Evolutionary conservation across 2,113 vertebrate genomes (phyloP).

Genomic region (Paraplagusia blochii): DNA sequence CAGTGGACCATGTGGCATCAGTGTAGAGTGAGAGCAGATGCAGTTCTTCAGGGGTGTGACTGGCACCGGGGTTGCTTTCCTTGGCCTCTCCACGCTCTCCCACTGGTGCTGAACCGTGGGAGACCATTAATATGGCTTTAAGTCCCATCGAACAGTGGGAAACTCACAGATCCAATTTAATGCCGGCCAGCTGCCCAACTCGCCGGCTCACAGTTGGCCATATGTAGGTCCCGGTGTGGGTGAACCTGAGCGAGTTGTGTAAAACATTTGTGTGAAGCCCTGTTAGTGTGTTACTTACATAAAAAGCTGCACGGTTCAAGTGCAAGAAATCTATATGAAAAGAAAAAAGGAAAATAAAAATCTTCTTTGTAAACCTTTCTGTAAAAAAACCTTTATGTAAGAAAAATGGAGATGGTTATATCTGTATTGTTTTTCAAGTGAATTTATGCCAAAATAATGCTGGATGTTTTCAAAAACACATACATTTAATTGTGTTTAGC

Average conservation of each 20-base stretch:
- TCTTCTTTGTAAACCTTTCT: no score
- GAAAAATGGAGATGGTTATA: no score
- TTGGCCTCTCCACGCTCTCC: slow-evolving; percentile 69
- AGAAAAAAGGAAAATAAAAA: no score
- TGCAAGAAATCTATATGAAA: no score
- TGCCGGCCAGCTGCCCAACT: slow-evolving; percentile 75
- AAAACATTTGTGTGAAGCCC: slow-evolving; percentile 21
- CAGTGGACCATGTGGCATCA: slow-evolving; percentile 52
- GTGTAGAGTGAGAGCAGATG: slow-evolving; percentile 64
- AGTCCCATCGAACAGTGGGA: slow-evolving; percentile 71
- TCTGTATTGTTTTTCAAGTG: no score
- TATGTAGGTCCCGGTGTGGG: slow-evolving; percentile 51
- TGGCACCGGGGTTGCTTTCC: slow-evolving; percentile 67
- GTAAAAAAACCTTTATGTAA: no score
- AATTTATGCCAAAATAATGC: no score
- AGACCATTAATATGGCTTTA: slow-evolving; percentile 75
- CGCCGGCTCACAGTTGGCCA: slow-evolving; percentile 55
- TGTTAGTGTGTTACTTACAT: slow-evolving; percentile 41
- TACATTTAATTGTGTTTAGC: no score
- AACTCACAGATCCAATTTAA: slow-evolving; percentile 77
- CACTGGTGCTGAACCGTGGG: slow-evolving; percentile 63
- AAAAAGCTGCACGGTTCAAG: slow-evolving; percentile 9
- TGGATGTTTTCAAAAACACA: no score
- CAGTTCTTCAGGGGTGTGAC: slow-evolving; percentile 66
- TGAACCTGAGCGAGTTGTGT: slow-evolving; percentile 32